Conservation (phyloP, 2,797 vertebrate genomes). For the Poeciliopsis paucimaculata region DNA sequence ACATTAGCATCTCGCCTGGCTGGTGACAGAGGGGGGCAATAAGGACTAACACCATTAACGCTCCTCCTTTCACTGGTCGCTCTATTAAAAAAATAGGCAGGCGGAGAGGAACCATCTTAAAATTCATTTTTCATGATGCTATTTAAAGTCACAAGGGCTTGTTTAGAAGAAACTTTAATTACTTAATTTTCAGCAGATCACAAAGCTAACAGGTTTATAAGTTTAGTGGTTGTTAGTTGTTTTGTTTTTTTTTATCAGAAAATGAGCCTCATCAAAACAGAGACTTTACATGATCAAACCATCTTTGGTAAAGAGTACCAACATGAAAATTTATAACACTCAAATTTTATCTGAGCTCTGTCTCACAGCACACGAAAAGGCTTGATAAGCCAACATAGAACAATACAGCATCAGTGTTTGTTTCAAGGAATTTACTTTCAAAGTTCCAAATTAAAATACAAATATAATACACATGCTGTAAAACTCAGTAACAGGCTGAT, state of each 20-base stretch:
- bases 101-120: background rate
- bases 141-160: background rate
- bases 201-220: background rate
- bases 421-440: background rate
- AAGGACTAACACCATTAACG: constrained; percentile 1
- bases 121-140: background rate
- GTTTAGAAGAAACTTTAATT: background rate
- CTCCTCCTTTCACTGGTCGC: background rate
- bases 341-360: background rate
- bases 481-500: background rate
- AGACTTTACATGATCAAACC: background rate
- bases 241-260: background rate
- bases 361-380: background rate
- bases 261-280: background rate
- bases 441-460: background rate
- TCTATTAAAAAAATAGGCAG: constrained; percentile 2
- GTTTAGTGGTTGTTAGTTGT: background rate
- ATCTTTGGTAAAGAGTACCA: background rate
- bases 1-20: background rate
- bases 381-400: background rate
- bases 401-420: background rate
- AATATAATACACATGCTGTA: background rate
- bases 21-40: background rate
- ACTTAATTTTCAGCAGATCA: background rate
- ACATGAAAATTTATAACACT: background rate